Evolutionary conservation across 1,140 invertebrate genomes (phyloP).

Genomic region (Bombus consobrinus): DNA sequence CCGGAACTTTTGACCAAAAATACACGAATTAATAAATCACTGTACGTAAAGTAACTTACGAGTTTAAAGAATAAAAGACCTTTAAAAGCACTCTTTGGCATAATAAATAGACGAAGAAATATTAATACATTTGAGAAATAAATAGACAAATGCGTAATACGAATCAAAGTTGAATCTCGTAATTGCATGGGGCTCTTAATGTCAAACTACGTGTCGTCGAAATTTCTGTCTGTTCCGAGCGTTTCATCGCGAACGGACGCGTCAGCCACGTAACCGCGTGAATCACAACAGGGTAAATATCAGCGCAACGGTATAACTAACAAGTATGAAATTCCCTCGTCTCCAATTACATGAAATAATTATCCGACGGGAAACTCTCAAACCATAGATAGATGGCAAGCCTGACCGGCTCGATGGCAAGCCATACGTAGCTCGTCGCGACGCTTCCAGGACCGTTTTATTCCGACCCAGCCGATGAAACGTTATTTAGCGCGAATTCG

Average conservation of each 20-base stretch:
- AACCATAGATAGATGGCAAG: slow-evolving; percentile 2
- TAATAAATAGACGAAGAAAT: no score
- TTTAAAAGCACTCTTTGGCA: no score
- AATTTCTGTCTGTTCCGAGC: neutral
- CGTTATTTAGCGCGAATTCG: slow-evolving; percentile 9
- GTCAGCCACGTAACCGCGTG: neutral
- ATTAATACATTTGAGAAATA: no score
- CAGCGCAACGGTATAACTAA: neutral
- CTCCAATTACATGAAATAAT: slow-evolving; percentile 36
- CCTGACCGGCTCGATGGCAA: neutral
- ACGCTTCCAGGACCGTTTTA: neutral
- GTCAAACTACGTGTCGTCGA: neutral
- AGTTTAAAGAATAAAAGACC: no score
- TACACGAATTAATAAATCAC: no score
- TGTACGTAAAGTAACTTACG: no score
- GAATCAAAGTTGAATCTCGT: neutral
- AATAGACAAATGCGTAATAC: no score
- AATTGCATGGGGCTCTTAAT: neutral
- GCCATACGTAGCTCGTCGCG: no score
- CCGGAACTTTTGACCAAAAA: no score
- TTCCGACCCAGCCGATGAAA: neutral
- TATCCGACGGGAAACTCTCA: slow-evolving; percentile 22
- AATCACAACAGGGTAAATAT: slow-evolving; percentile 9
- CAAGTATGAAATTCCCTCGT: slow-evolving; percentile 14
- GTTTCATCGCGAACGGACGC: neutral